Conservation (phyloP, 1,140 invertebrate species). For the Drosophila aff. region DNA sequence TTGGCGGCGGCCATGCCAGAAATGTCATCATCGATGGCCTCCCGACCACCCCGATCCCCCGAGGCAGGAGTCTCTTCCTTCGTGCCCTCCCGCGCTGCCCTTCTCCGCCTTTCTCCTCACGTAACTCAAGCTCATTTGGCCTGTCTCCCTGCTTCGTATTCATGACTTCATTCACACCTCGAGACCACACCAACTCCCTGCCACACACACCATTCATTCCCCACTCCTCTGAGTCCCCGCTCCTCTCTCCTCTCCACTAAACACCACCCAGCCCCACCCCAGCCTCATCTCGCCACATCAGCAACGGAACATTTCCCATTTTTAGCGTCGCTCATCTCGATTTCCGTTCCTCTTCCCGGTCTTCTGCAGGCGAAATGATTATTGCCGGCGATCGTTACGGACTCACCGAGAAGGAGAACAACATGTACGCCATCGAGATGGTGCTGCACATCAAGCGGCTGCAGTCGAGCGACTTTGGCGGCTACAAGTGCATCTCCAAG, state of each 20-base stretch:
- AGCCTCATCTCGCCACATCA: constrained; percentile 19
- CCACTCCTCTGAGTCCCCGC: too few species aligned
- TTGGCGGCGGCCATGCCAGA: constrained; percentile 33
- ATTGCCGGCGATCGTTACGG: constrained; percentile 92
- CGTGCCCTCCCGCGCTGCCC: background rate
- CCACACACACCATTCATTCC: background rate
- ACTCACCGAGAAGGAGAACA: constrained; percentile 90
- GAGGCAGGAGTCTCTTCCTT: background rate
- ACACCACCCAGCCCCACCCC: background rate
- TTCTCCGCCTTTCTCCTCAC: constrained; percentile 17
- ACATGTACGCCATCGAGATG: constrained; percentile 93
- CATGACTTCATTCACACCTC: constrained; percentile 57
- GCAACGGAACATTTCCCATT: background rate
- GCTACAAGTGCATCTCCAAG: constrained; percentile 96
- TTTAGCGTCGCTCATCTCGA: constrained; percentile 30
- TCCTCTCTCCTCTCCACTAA: background rate
- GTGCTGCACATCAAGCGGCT: constrained; percentile 91
- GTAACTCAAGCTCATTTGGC: constrained; percentile 43
- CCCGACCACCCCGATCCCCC: background rate
- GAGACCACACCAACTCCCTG: background rate
- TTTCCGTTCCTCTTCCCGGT: constrained; percentile 22
- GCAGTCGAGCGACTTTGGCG: constrained; percentile 92
- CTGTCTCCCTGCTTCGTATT: constrained; percentile 52
- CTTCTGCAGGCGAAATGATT: constrained; percentile 91
- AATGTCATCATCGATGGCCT: constrained; percentile 63